Evolutionary conservation across 2,888 invertebrate species (phyloP).

Genomic region (Caenorhabditis parvicauda): DNA sequence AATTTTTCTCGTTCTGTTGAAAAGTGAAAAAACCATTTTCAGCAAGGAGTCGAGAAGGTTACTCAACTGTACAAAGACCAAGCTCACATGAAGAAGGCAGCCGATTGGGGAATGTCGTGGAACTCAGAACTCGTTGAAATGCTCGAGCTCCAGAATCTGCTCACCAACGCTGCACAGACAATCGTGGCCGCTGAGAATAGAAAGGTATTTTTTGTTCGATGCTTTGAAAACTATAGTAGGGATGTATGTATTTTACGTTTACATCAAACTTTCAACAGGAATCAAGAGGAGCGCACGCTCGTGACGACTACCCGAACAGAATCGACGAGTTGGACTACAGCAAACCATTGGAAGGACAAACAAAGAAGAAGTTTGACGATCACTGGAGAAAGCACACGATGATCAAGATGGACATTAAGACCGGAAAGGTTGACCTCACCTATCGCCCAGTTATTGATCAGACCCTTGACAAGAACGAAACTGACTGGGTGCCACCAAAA

Average conservation of each 20-base stretch:
- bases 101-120: conserved; percentile 79
- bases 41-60: conserved; percentile 76
- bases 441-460: conserved; percentile 92
- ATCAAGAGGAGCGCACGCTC: conserved; percentile 93
- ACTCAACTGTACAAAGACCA: conserved; percentile 76
- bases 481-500: conserved; percentile 84
- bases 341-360: conserved; percentile 84
- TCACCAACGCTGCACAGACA: conserved; percentile 88
- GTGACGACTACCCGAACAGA: conserved; percentile 90
- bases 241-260: too few species aligned
- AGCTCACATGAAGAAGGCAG: conserved; percentile 68
- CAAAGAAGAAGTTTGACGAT: conserved; percentile 73
- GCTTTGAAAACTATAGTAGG: too few species aligned
- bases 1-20: too few species aligned
- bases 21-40: conserved; percentile 3
- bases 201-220: conserved; percentile 67
- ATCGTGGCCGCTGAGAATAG: conserved; percentile 84
- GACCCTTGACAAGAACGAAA: conserved; percentile 81
- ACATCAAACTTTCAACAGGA: conserved; percentile 68
- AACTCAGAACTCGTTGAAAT: conserved; percentile 95
- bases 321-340: conserved; percentile 90
- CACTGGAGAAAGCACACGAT: conserved; percentile 99
- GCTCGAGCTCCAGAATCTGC: conserved; percentile 91
- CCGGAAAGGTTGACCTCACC: conserved; percentile 74
- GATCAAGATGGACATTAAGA: conserved; percentile 73